These are phyloP conservation scores for Hypsopygia costalis DNA, from an alignment of 2,888 invertebrate species.

Conservation along the genomic window DNA sequence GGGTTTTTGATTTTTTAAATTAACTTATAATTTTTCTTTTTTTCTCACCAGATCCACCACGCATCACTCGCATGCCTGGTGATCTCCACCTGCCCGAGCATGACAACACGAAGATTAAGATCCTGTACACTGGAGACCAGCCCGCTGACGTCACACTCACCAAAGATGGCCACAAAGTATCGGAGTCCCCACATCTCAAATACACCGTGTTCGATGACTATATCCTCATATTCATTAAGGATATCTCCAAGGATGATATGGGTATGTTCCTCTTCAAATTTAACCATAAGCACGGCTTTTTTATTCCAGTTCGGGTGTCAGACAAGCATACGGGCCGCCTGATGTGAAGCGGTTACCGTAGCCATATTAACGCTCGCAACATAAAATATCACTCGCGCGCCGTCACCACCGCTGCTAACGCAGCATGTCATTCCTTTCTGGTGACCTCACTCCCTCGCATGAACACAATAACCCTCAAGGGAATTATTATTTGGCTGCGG, in stretches of 20 bases:
- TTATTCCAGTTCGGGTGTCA: no score
- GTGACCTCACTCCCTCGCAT: no score
- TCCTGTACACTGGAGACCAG: conserved; percentile 97
- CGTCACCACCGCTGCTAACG: no score
- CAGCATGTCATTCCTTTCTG: no score
- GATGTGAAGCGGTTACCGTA: no score
- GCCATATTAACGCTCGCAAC: no score
- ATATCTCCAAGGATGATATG: conserved; percentile 93
- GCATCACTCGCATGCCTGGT: conserved; percentile 93
- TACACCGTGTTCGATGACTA: conserved; percentile 98
- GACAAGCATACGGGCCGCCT: no score
- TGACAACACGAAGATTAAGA: conserved; percentile 98
- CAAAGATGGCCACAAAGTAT: conserved; percentile 89
- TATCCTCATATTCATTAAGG: conserved; percentile 96
- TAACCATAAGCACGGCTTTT: no score
- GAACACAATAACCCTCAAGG: no score
- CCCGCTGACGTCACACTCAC: conserved; percentile 94
- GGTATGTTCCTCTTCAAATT: no score
- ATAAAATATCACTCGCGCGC: no score
- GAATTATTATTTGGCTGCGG: no score
- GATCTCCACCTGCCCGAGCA: conserved; percentile 95
- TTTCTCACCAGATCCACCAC: conserved; percentile 91
- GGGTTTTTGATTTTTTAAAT: background rate
- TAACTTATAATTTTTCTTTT: background rate
- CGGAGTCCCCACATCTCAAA: conserved; percentile 88